Conservation (phyloP, 2,888 invertebrate species). For the Mesochorus sp. region DNA sequence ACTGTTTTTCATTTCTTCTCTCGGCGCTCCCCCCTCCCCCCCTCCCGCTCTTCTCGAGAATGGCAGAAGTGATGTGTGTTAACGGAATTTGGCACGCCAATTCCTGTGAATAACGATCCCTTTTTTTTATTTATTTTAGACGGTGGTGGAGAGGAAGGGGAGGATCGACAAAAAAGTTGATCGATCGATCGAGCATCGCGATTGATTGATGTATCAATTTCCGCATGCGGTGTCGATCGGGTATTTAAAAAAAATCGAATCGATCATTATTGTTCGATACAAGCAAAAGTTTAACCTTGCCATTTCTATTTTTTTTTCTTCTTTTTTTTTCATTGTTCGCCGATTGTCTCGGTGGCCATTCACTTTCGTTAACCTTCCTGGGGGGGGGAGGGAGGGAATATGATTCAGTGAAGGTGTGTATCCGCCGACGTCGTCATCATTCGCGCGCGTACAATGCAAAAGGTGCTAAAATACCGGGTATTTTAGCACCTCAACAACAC, state of each 20-base stretch:
- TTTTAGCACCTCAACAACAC: neutral
- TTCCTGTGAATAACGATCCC: neutral
- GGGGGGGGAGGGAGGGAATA: no score
- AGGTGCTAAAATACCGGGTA: conserved; percentile 32
- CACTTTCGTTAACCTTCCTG: conserved; percentile 33
- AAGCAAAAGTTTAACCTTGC: neutral
- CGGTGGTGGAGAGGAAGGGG: no score
- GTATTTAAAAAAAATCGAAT: no score
- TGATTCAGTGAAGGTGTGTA: neutral
- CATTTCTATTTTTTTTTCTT: conserved; percentile 20
- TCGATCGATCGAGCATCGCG: no score
- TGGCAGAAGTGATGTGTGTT: neutral
- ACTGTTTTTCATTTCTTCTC: no score
- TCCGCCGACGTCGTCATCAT: conserved; percentile 2
- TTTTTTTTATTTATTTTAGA: neutral
- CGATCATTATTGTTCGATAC: no score
- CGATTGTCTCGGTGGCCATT: neutral
- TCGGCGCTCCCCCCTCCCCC: neutral
- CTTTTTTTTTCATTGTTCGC: no score
- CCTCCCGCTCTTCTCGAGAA: neutral
- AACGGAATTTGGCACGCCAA: neutral
- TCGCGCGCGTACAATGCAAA: neutral
- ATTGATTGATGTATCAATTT: no score
- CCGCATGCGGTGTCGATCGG: no score
- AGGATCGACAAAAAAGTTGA: no score